Conservation (phyloP, 2,888 invertebrate species). For the Agrotis puta region DNA sequence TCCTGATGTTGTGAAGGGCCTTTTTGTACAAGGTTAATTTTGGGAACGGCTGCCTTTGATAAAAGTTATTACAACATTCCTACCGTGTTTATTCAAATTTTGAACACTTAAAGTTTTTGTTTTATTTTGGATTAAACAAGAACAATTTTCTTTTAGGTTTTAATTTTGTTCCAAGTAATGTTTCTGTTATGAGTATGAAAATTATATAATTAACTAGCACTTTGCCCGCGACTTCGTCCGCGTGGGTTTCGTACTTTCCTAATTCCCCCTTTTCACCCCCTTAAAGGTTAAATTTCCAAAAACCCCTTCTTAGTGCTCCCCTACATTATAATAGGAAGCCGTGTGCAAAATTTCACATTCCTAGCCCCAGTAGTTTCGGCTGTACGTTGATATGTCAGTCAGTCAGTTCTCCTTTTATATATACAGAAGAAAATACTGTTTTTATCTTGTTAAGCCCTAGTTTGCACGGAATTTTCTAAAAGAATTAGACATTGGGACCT, state of each 20-base stretch:
- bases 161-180: background rate
- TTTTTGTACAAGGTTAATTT: conserved; percentile 56
- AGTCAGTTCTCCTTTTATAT: too few species aligned
- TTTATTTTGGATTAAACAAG: conserved; percentile 26
- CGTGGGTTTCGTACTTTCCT: too few species aligned
- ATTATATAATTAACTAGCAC: background rate
- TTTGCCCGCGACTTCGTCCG: too few species aligned
- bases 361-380: too few species aligned
- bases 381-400: too few species aligned
- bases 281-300: too few species aligned
- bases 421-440: background rate
- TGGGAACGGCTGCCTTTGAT: conserved; percentile 43
- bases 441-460: background rate
- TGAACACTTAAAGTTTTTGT: conserved; percentile 32
- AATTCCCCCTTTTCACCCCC: too few species aligned
- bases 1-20: conserved; percentile 47
- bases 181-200: background rate
- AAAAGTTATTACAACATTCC: conserved; percentile 45
- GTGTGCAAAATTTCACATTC: too few species aligned
- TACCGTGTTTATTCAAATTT: conserved; percentile 44
- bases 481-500: conserved; percentile 24
- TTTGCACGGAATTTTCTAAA: conserved; percentile 28
- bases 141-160: conserved; percentile 16
- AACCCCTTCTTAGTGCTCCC: too few species aligned
- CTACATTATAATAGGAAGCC: too few species aligned